phyloP scores from a whole-genome alignment of 2,888 invertebrate genomes.

The Acleris cristana region DNA sequence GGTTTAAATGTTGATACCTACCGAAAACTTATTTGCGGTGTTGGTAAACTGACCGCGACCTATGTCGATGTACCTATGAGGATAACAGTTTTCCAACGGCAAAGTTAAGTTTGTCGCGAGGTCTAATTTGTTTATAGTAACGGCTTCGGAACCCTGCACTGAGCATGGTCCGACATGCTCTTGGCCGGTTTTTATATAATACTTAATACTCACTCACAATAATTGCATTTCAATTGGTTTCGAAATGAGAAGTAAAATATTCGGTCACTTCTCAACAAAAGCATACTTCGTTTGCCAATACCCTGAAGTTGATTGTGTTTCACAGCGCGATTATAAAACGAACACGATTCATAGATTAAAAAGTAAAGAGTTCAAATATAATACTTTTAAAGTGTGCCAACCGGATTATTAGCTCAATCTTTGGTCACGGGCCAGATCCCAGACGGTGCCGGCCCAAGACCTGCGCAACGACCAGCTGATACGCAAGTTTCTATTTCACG shows the following conservation, averaged over 20 bases:
- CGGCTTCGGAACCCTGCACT: too few relatives aligned
- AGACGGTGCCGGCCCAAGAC: slow-evolving; percentile 33
- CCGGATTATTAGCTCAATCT: slow-evolving; percentile 44
- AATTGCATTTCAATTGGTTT: background rate
- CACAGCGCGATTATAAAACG: slow-evolving; percentile 29
- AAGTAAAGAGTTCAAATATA: slow-evolving; percentile 23
- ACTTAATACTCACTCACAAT: too few relatives aligned
- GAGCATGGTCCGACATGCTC: too few relatives aligned
- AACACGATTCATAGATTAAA: slow-evolving; percentile 29
- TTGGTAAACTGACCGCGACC: too few relatives aligned
- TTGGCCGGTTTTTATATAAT: too few relatives aligned
- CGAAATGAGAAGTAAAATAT: slow-evolving; percentile 8
- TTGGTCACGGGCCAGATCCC: slow-evolving; percentile 47
- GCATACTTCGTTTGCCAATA: slow-evolving; percentile 7
- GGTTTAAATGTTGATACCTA: too few relatives aligned
- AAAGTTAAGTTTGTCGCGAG: too few relatives aligned
- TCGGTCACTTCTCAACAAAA: slow-evolving; percentile 13
- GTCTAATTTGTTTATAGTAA: too few relatives aligned
- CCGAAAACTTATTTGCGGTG: too few relatives aligned
- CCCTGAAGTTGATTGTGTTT: slow-evolving; percentile 19
- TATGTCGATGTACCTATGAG: too few relatives aligned
- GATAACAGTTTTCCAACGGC: too few relatives aligned
- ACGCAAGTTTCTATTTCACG: slow-evolving; percentile 74
- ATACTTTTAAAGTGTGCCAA: slow-evolving; percentile 38
- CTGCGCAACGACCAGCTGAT: slow-evolving; percentile 44